Evolutionary conservation across 2,888 invertebrate genomes (phyloP).

Genomic region (Melipona bicolor): DNA sequence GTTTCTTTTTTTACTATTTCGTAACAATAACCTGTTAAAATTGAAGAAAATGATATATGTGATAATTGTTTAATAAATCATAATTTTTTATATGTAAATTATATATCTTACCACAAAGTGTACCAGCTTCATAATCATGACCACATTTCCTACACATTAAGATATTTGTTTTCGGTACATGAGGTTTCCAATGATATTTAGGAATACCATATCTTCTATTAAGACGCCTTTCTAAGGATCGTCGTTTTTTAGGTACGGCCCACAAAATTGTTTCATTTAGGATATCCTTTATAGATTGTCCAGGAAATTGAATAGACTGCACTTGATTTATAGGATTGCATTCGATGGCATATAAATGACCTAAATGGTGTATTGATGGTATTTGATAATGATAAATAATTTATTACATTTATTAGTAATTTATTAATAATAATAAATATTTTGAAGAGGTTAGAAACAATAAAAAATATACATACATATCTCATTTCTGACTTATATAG

Average conservation of each 20-base stretch:
- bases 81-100: neutral
- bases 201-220: slow-evolving; percentile 90
- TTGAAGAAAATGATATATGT: slow-evolving; percentile 20
- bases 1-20: slow-evolving; percentile 93
- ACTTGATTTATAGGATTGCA: slow-evolving; percentile 61
- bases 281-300: slow-evolving; percentile 87
- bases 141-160: slow-evolving; percentile 93
- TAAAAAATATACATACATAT: neutral
- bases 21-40: slow-evolving; percentile 92
- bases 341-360: slow-evolving; percentile 77
- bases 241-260: slow-evolving; percentile 92
- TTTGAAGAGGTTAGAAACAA: neutral
- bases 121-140: slow-evolving; percentile 91
- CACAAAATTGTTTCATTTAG: slow-evolving; percentile 91
- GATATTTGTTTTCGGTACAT: slow-evolving; percentile 90
- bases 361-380: slow-evolving; percentile 65
- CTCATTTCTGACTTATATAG: neutral
- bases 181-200: slow-evolving; percentile 89
- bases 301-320: slow-evolving; percentile 59
- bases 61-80: neutral
- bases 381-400: neutral
- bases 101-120: slow-evolving; percentile 91
- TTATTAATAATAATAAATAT: neutral
- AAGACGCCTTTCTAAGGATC: slow-evolving; percentile 90
- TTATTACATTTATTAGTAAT: too few relatives aligned